Conservation (phyloP, 2,888 invertebrate genomes). For the Morpho deidamia region DNA sequence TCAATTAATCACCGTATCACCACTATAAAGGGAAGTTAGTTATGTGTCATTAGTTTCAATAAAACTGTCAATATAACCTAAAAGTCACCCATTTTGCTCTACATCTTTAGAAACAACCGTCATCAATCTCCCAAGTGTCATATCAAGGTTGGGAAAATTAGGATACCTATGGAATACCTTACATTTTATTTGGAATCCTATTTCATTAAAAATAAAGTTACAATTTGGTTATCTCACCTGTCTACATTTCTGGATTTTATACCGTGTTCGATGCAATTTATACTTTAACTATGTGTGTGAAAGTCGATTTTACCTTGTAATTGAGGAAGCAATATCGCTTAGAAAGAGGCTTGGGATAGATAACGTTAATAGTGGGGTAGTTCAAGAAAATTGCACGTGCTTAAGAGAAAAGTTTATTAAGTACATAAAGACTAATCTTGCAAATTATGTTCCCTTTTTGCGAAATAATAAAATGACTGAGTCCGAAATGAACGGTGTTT, state of each 20-base stretch:
- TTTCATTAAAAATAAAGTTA: background rate
- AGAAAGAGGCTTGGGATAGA: constrained; percentile 9
- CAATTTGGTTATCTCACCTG: background rate
- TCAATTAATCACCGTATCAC: background rate
- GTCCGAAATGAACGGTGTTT: too few species aligned
- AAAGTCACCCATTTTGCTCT: background rate
- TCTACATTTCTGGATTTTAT: background rate
- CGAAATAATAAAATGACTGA: too few species aligned
- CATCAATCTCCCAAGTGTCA: constrained; percentile 17
- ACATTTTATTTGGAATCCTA: background rate
- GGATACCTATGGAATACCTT: background rate
- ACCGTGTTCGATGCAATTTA: background rate
- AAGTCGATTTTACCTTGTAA: constrained; percentile 5
- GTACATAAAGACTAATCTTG: background rate
- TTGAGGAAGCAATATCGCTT: background rate
- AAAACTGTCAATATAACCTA: background rate
- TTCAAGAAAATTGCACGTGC: constrained; percentile 10
- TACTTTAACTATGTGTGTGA: background rate
- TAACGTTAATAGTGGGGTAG: constrained; percentile 15
- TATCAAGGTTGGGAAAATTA: constrained; percentile 15
- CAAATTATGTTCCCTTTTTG: too few species aligned
- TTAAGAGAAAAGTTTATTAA: constrained; percentile 9
- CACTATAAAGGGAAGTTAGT: background rate
- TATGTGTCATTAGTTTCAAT: background rate
- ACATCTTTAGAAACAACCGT: constrained; percentile 4